A percentile compares a stretch with the other conserved stretches of the same genome.
phyloP scores from a whole-genome alignment of 2,888 invertebrate genomes.

The Sialis lutaria region DNA sequence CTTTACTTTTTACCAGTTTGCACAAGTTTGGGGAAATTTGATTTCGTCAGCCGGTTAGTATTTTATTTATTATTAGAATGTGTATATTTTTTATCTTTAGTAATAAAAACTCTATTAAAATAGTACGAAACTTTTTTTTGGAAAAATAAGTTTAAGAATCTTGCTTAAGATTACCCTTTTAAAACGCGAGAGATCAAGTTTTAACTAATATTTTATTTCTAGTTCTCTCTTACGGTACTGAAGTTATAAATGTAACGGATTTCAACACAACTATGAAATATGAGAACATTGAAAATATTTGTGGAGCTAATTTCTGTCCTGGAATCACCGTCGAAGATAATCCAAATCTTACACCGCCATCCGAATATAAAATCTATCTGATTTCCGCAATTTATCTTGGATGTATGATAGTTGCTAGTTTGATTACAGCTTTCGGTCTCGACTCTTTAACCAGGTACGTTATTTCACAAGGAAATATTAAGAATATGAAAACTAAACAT shows the following conservation, averaged over 20 bases:
- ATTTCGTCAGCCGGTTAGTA: conserved; percentile 64
- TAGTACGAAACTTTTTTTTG: too few species aligned
- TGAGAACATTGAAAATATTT: conserved; percentile 24
- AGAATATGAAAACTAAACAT: not conserved
- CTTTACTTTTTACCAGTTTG: conserved; percentile 91
- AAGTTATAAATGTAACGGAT: conserved; percentile 9
- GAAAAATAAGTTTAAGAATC: too few species aligned
- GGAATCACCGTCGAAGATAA: conserved; percentile 36
- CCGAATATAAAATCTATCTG: conserved; percentile 52
- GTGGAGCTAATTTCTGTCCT: conserved; percentile 62
- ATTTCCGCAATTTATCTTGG: conserved; percentile 66
- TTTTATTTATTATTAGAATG: not conserved
- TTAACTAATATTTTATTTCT: conserved; percentile 7
- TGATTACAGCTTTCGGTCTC: conserved; percentile 60
- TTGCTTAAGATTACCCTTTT: too few species aligned
- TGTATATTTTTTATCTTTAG: too few species aligned
- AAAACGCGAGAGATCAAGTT: not conserved
- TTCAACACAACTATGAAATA: conserved; percentile 13
- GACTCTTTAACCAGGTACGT: conserved; percentile 59
- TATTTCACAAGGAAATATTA: conserved; percentile 13
- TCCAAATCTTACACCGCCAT: conserved; percentile 54
- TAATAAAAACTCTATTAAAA: too few species aligned
- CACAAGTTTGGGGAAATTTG: conserved; percentile 90
- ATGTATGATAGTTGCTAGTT: conserved; percentile 58
- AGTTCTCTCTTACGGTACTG: conserved; percentile 22